Conservation (phyloP, 2,113 vertebrate genomes). For the Neotoma lepida region DNA sequence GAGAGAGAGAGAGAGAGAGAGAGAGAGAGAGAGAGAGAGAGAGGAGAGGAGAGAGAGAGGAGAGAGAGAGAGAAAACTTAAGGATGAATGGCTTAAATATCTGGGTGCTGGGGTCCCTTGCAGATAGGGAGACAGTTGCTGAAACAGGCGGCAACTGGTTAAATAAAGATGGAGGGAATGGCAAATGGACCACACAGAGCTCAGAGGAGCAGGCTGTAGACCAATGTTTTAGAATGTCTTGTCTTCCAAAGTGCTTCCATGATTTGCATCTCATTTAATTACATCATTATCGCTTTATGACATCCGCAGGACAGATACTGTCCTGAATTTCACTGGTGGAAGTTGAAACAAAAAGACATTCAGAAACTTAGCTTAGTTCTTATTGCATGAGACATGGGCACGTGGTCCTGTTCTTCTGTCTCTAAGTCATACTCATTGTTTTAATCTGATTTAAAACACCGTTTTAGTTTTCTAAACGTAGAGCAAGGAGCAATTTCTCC, state of each 20-base stretch:
- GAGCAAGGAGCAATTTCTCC: neutral
- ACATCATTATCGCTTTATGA: neutral
- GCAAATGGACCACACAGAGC: neutral
- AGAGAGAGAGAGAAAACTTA: neutral
- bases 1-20: neutral
- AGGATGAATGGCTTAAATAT: constrained; percentile 2
- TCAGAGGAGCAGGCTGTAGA: neutral
- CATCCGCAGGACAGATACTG: neutral
- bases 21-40: neutral
- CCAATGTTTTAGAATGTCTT: neutral
- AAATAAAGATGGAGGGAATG: neutral
- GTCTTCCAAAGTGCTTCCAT: neutral
- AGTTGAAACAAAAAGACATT: constrained; percentile 46
- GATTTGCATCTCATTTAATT: neutral
- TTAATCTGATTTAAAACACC: constrained; percentile 20
- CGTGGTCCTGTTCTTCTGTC: neutral
- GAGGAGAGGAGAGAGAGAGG: neutral
- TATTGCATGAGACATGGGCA: neutral
- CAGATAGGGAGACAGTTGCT: neutral
- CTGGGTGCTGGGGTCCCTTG: neutral
- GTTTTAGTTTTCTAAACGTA: neutral
- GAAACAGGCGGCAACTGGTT: neutral
- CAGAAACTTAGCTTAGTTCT: constrained; percentile 12
- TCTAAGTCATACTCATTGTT: neutral
- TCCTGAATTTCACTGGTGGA: constrained; percentile 6